Evolutionary conservation across 2,888 invertebrate species (phyloP).

Genomic region (Seira ritae): DNA sequence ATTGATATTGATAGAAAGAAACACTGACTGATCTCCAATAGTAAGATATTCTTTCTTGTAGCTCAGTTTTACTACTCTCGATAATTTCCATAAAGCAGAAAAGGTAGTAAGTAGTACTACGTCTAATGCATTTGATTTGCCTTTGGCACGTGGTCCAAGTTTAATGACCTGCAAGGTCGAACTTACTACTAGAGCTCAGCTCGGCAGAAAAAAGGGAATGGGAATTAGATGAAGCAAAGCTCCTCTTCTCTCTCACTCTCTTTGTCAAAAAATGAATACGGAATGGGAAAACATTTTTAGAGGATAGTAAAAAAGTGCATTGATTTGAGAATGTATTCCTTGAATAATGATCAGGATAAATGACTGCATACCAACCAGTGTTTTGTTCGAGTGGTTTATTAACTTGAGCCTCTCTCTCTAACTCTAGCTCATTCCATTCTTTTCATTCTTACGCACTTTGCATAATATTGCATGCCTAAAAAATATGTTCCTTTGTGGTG

Average conservation of each 20-base stretch:
- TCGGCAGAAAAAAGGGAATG: background rate
- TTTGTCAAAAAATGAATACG: background rate
- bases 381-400: slow-evolving; percentile 14
- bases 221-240: background rate
- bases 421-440: slow-evolving; percentile 26
- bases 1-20: too few species aligned
- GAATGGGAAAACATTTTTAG: background rate
- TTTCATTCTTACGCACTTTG: slow-evolving; percentile 20
- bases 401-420: slow-evolving; percentile 5
- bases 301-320: slow-evolving; percentile 11
- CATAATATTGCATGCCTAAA: background rate
- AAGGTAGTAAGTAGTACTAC: slow-evolving; percentile 8
- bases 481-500: background rate
- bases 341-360: slow-evolving; percentile 16
- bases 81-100: background rate
- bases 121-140: slow-evolving; percentile 24
- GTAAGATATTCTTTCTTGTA: too few species aligned
- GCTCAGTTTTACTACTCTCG: too few species aligned
- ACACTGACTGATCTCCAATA: too few species aligned
- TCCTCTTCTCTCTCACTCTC: background rate
- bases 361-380: slow-evolving; percentile 16
- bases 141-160: slow-evolving; percentile 71
- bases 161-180: slow-evolving; percentile 73
- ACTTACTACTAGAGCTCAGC: slow-evolving; percentile 46
- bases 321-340: slow-evolving; percentile 1